Base-by-base conservation (phyloP, 1,140 invertebrate genomes). In the Tetramorium alpestre region DNA sequence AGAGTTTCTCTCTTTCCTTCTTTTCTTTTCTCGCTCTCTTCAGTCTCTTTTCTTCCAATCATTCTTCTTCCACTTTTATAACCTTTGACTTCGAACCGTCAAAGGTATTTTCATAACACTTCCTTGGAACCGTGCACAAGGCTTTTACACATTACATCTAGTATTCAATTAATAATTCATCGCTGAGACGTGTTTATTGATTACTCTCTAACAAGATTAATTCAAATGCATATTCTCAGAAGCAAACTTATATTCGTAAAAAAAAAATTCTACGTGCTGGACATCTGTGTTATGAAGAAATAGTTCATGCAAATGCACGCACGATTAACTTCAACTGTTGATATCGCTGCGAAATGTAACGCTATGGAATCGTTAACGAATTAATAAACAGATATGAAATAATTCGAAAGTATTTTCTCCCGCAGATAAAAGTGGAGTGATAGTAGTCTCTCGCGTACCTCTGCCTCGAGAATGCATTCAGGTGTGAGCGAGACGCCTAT, bases 1-100 rank as follows among this genome's bases (percentile, higher is more conserved):
- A 13, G 81, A n/a, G n/a, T 89, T 87, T 80, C 78, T 86, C 49
- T 58, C 75, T 82, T 54, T 64, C 86, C 65, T 16, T 22, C 28
- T 58, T 33, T 58, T n/a, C 38, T n/a, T 51, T 11, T 16, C 10
- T 58, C 16, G 16, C 44, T 70, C 70, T 41, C 7, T 3, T 7
- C 13, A 13, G n/a, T 25, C 41, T 72, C 18, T 72, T 51, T 56
- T 33, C 76, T 49, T 67, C 28, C 44, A 65, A 78, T n/a, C 76
- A 44, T 77, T 41, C 44, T 67, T 69, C 47, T 80, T 69, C 33
- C 77, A 41, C 47, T 41, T 70, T 69, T 33, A 25, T 70, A 33
- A 81, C 47, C 47, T n/a, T 41, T 70, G 64, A 81, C 77, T 69
- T 41, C 10, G 33, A 10, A 25, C 22, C 22, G n/a, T 54, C 47